Conservation (phyloP, 2,888 invertebrate genomes). For the Drosophila koepferae region DNA sequence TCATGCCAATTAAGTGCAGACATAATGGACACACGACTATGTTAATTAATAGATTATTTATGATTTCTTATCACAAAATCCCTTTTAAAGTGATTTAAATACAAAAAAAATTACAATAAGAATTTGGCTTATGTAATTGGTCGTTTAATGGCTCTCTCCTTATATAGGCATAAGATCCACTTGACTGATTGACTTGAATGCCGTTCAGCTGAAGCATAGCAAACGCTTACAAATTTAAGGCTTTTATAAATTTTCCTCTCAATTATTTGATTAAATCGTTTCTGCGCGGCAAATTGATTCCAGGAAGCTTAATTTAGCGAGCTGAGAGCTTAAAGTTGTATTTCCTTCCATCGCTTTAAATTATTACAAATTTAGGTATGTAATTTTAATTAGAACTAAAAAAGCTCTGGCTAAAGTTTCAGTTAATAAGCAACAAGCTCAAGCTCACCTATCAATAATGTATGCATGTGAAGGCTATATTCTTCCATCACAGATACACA, state of each 20-base stretch:
- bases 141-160: neutral
- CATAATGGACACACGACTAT: too few relatives aligned
- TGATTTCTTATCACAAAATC: neutral
- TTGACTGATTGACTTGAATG: conserved; percentile 4
- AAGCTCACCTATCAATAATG: neutral
- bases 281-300: conserved; percentile 2
- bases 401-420: neutral
- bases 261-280: neutral
- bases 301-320: neutral
- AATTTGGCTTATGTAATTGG: neutral
- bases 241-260: neutral
- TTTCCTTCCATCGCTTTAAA: neutral
- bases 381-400: neutral
- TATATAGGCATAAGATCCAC: neutral
- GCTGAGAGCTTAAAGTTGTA: neutral
- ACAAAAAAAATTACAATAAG: neutral
- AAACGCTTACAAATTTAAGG: neutral
- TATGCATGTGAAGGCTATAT: neutral
- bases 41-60: too few relatives aligned
- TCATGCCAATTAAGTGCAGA: conserved; percentile 17
- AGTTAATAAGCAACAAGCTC: neutral
- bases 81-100: neutral
- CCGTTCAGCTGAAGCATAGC: neutral
- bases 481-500: neutral
- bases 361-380: neutral